These are phyloP conservation scores for Lomographa bimaculata DNA, from an alignment of 2,888 invertebrate genomes.

Conservation along the genomic window DNA sequence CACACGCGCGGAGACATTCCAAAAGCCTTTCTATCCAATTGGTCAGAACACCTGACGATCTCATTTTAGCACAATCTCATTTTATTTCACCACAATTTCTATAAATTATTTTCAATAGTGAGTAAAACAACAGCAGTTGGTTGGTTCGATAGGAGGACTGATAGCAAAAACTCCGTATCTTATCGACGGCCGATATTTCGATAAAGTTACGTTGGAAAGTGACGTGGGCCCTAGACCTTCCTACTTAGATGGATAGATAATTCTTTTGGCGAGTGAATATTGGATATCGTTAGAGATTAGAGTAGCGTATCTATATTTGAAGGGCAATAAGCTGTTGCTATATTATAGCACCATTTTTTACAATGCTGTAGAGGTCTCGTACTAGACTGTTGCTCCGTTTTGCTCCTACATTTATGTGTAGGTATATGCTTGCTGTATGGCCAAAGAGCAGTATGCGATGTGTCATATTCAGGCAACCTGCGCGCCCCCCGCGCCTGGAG, in stretches of 20 bases:
- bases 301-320: slow-evolving; percentile 1
- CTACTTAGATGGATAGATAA: slow-evolving; percentile 23
- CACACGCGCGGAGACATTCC: slow-evolving; percentile 46
- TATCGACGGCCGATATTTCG: slow-evolving; percentile 68
- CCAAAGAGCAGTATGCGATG: no score
- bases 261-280: no score
- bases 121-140: slow-evolving; percentile 47
- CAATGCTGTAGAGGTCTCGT: no score
- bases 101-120: no score
- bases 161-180: slow-evolving; percentile 62
- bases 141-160: slow-evolving; percentile 32
- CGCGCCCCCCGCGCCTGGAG: no score
- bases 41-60: slow-evolving; percentile 43
- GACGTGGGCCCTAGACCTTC: slow-evolving; percentile 48
- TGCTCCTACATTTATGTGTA: no score
- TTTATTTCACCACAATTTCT: slow-evolving; percentile 28
- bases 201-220: slow-evolving; percentile 48
- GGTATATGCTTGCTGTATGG: no score
- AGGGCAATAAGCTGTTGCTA: background rate
- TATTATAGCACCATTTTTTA: no score
- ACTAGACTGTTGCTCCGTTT: no score
- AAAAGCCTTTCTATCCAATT: slow-evolving; percentile 46
- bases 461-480: no score
- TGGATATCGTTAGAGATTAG: no score
- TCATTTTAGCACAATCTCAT: slow-evolving; percentile 53